Base-by-base conservation (phyloP, 2,797 vertebrate genomes). In the Podarcis siculus region DNA sequence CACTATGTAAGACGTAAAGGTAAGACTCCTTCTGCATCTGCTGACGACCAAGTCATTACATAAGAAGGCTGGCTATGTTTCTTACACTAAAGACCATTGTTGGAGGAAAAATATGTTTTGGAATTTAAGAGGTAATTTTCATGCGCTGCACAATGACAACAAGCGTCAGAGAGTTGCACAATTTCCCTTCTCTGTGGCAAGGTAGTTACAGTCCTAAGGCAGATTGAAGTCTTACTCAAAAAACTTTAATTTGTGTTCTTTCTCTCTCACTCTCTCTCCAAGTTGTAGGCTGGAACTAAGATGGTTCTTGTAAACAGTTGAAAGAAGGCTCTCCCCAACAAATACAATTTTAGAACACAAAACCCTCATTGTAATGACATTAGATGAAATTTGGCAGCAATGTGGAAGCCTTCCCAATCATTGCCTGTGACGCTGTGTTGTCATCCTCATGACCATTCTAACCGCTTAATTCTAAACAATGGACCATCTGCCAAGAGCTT, bases 111-210 rank as follows among this genome's bases (percentile, higher is more conserved):
- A 92, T 93, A 90, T 92, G 86, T 91, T 93, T 92, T 91, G 87
- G 89, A 95, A 94, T 92, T 94, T 95, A 94, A 92, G 93, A 94
- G 92, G 94, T 94, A 93, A 92, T 89, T 94, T 95, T 87, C 86
- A 79, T 90, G 93, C 94, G 89, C 81, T 85, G 86, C 88, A 81
- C 73, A 23, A 55, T 87, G 94, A 94, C 93, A 92, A 94, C 82
- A 88, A 95, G 92, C 4, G 69, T 55, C 87, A 89, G 92, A 94
- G 86, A 94, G 91, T 86, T 93, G 91, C 91, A 95, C 93, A 95
- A 95, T 94, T 76, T 81, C 93, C 94, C 93, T 93, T 92, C 92
- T 92, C 94, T 95, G 94, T 94, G 89, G 88, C 90, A 91, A 89
- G 0, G 0, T 82, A 88, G 0, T 92, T 91, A 87, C 61, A 75